These are phyloP conservation scores for Spilarctia lutea DNA, from an alignment of 2,888 invertebrate genomes.

Conservation along the genomic window DNA sequence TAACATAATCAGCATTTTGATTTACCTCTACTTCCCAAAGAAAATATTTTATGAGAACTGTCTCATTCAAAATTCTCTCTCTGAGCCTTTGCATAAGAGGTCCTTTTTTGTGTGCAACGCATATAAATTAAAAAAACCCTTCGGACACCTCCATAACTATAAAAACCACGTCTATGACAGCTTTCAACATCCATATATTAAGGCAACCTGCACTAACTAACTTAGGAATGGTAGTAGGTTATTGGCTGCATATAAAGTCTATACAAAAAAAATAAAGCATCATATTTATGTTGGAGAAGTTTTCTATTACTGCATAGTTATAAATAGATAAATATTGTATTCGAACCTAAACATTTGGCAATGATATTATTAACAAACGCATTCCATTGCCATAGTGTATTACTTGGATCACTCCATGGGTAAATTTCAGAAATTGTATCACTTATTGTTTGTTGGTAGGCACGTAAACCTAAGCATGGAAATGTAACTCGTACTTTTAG, in stretches of 20 bases:
- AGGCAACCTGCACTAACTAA: neutral
- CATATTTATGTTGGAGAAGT: neutral
- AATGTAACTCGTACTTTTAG: neutral
- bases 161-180: neutral
- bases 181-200: neutral
- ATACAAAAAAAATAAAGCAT: neutral
- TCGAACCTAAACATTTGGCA: slow-evolving; percentile 53
- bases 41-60: neutral
- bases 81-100: too few species aligned
- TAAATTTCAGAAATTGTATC: slow-evolving; percentile 41
- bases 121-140: neutral
- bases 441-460: neutral
- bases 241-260: neutral
- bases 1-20: neutral
- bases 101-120: neutral
- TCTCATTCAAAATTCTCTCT: too few species aligned
- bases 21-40: neutral
- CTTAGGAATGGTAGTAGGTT: neutral
- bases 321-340: slow-evolving; percentile 40
- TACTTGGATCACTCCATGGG: slow-evolving; percentile 52
- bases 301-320: neutral
- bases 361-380: slow-evolving; percentile 53
- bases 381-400: slow-evolving; percentile 41
- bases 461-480: neutral
- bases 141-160: neutral